Base-by-base conservation (phyloP, 2,888 invertebrate species). In the Lithosia quadra region DNA sequence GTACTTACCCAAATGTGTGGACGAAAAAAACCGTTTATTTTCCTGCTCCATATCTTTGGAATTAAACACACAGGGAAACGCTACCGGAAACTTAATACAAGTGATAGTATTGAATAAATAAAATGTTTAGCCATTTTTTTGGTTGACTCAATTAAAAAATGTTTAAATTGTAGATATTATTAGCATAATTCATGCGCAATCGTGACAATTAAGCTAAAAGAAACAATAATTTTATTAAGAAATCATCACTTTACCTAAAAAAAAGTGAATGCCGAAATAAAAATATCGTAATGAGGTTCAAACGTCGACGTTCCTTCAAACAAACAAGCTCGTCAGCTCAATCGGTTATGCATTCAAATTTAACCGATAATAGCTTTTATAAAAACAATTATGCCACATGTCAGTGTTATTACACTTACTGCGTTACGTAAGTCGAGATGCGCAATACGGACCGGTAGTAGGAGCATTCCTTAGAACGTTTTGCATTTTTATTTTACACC, bases 341-440 rank as follows among this genome's bases (percentile, higher is more conserved):
- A 39, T 43, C 11, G 10, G n/a, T 34, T 24, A 58, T 10, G 15
- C 22, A 67, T 67, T 67, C 13, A 63, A 58, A 63, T 67, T 67
- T 21, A 43, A 57, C 15, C 39, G 13, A 28, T 59, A 63, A 57
- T 66, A 18, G 24, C 53, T 49, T 39, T 33, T 57, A 63, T 43
- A 63, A 21, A 65, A 39, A 53, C 53, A 61, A 70, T 57, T 74
- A 76, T 68, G 66, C 76, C 80, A 80, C 80, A 80, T 72, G 79
- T 39, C 65, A n/a, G 21, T 68, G 53, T 49, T 64, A 67, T 57
- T 24, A 39, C n/a, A 8, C 15, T 22, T 24, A 56, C 13, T 22
- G 21, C 13, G 55, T 58, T 34, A 58, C 28, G 21, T 53, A 58
- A 62, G 53, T 58, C 15, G 33, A 65, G 63, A 70, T 68, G 72